Evolutionary conservation across 1,140 invertebrate genomes (phyloP).

Genomic region (Brachionus paranguensis): DNA sequence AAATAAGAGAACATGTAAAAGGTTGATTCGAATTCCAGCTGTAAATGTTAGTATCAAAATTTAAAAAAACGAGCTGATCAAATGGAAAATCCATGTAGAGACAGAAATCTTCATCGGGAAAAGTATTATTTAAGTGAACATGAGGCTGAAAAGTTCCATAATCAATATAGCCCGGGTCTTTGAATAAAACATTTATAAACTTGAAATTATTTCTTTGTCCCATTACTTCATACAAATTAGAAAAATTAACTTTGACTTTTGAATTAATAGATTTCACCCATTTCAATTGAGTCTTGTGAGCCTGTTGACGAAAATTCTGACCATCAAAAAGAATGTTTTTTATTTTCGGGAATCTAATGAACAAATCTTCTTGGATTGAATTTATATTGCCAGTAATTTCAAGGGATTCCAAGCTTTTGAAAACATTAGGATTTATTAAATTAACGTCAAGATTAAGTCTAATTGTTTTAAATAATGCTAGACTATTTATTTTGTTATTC

Average conservation of each 20-base stretch:
- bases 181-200: not conserved
- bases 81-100: not conserved
- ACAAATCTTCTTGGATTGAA: not conserved
- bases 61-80: not conserved
- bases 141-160: not conserved
- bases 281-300: not conserved
- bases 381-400: not conserved
- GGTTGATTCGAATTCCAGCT: not conserved
- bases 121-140: not conserved
- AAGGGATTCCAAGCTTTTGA: not conserved
- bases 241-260: not conserved
- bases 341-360: not conserved
- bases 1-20: not conserved
- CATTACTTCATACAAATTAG: not conserved
- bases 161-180: not conserved
- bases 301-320: not conserved
- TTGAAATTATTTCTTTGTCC: not conserved
- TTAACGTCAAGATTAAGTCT: not conserved
- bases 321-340: not conserved
- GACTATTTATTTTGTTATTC: not conserved
- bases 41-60: not conserved
- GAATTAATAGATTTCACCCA: not conserved
- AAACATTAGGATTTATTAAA: not conserved
- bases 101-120: conserved; percentile 3
- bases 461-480: not conserved